Percentiles rank a stretch among this genome's conserved stretches.
Conservation (phyloP, 2,113 vertebrate species). For the Centropristis striata region DNA sequence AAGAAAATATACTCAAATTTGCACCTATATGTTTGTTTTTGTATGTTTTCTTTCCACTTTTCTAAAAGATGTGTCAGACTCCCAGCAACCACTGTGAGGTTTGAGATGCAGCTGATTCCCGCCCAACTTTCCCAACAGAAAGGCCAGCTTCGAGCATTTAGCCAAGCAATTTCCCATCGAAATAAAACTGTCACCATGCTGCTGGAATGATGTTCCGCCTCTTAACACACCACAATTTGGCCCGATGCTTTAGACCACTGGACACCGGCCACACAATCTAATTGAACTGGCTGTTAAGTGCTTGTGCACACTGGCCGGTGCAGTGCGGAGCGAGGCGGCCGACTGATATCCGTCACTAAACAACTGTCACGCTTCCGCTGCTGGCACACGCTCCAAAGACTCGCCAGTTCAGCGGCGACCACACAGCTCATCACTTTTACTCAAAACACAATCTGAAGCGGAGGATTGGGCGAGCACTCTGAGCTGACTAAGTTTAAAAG, state of each 20-base stretch:
- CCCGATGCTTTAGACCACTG: constrained; percentile 41
- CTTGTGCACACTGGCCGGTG: constrained; percentile 4
- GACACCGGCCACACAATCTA: constrained; percentile 59
- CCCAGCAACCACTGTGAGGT: not conserved
- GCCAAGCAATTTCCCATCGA: constrained; percentile 58
- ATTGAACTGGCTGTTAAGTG: constrained; percentile 51
- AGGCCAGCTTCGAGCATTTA: constrained; percentile 40
- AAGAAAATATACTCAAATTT: no score
- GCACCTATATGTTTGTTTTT: no score
- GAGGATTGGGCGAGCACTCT: constrained; percentile 2
- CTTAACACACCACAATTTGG: constrained; percentile 60
- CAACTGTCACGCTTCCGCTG: constrained; percentile 6
- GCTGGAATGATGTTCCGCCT: constrained; percentile 60
- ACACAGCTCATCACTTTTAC: constrained; percentile 31
- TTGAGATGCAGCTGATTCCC: not conserved
- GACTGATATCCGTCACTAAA: constrained; percentile 43
- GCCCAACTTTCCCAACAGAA: constrained; percentile 34
- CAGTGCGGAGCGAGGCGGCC: not conserved
- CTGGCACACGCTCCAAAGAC: constrained; percentile 23
- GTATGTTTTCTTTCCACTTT: no score
- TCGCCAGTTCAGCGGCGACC: constrained; percentile 29
- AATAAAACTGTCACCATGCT: constrained; percentile 72
- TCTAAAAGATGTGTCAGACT: not conserved
- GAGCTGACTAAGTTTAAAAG: constrained; percentile 27
- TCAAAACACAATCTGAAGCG: constrained; percentile 33